These are phyloP conservation scores for Burhinus oedicnemus DNA, from an alignment of 2,113 vertebrate genomes.

Conservation along the genomic window DNA sequence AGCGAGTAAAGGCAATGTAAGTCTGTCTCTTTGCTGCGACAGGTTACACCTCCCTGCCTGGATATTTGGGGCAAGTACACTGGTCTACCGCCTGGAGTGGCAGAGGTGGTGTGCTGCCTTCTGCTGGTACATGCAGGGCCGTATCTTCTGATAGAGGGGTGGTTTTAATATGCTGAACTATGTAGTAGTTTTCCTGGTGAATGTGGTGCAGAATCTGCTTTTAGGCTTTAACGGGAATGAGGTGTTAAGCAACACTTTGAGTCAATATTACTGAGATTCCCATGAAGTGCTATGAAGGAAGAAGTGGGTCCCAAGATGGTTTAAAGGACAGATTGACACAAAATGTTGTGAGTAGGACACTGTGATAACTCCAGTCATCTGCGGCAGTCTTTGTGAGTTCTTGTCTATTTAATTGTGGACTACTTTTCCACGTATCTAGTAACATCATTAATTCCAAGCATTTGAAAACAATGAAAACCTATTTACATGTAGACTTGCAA, in stretches of 20 bases:
- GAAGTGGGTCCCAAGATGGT: not conserved
- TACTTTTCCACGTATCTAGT: not conserved
- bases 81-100: not conserved
- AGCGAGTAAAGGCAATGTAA: not conserved
- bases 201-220: not conserved
- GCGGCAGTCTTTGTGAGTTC: not conserved
- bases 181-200: not conserved
- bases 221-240: not conserved
- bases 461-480: not conserved
- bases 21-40: not conserved
- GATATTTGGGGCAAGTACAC: rapidly evolving
- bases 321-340: not conserved
- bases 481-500: not conserved
- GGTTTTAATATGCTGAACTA: not conserved
- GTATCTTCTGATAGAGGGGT: not conserved
- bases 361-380: not conserved
- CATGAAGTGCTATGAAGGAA: not conserved
- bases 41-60: not conserved
- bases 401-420: not conserved
- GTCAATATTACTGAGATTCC: not conserved
- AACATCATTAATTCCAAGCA: not conserved
- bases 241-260: not conserved
- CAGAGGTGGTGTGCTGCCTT: not conserved
- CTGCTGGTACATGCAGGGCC: not conserved
- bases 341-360: not conserved